Conservation (phyloP, 2,113 vertebrate genomes). For the Chlorocebus sabaeus region DNA sequence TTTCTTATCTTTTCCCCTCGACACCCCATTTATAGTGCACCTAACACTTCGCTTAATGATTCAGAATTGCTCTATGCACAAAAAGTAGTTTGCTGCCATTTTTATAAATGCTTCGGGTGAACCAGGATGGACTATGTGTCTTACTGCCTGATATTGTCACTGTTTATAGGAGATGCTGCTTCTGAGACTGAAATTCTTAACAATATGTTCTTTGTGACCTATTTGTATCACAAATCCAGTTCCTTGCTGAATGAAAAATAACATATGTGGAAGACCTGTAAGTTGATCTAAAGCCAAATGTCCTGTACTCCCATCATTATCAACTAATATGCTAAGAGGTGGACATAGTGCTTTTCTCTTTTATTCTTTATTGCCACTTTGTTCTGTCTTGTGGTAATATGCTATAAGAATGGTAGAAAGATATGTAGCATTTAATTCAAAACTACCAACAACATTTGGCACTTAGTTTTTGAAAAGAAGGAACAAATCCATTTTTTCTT, state of each 20-base stretch:
- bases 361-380: not conserved
- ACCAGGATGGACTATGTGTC: not conserved
- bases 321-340: not conserved
- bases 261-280: not conserved
- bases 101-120: not conserved
- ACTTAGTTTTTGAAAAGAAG: slow-evolving; percentile 10
- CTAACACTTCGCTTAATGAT: not conserved
- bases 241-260: not conserved
- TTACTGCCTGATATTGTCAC: not conserved
- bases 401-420: not conserved
- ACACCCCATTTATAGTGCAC: not conserved
- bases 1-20: not conserved
- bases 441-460: not conserved
- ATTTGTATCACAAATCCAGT: not conserved
- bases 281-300: not conserved
- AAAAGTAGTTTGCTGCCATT: not conserved
- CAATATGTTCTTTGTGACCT: not conserved
- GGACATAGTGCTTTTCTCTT: not conserved
- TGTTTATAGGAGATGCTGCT: not conserved
- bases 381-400: not conserved
- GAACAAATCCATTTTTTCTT: not conserved
- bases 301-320: not conserved
- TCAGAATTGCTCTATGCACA: not conserved
- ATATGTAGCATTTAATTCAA: not conserved
- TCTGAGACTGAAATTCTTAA: not conserved